These are phyloP conservation scores for Diplolepis rosae DNA, from an alignment of 2,888 invertebrate genomes.

Conservation along the genomic window DNA sequence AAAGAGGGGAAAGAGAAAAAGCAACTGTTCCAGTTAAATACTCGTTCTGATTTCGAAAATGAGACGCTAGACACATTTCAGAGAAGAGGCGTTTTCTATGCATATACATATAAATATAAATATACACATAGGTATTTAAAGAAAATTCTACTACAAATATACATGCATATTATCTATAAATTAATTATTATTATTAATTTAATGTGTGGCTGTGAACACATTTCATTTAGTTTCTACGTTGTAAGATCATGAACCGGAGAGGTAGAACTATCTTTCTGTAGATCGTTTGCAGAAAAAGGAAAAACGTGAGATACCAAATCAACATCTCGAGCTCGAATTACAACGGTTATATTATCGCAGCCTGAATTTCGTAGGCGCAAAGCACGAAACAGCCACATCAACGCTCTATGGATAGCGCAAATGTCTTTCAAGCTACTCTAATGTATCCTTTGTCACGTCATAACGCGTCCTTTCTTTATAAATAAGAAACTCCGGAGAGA, in stretches of 20 bases:
- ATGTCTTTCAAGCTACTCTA: not conserved
- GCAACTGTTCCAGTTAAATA: constrained; percentile 12
- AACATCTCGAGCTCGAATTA: constrained; percentile 29
- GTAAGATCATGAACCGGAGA: constrained; percentile 40
- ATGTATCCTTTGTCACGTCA: not conserved
- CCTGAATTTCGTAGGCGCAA: constrained; percentile 31
- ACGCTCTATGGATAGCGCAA: not conserved
- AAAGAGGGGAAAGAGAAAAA: not conserved
- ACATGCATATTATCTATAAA: constrained; percentile 40
- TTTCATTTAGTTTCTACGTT: constrained; percentile 63
- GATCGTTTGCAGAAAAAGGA: too few species aligned
- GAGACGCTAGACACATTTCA: constrained; percentile 23
- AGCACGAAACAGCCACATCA: constrained; percentile 16
- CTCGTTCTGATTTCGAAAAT: constrained; percentile 24
- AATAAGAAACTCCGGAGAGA: not conserved
- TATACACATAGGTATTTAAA: constrained; percentile 28
- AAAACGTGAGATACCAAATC: constrained; percentile 28
- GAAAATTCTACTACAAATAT: constrained; percentile 35
- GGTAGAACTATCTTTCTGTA: too few species aligned
- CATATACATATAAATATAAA: constrained; percentile 12
- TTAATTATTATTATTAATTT: constrained; percentile 55
- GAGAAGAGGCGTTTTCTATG: constrained; percentile 26
- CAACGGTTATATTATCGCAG: constrained; percentile 23
- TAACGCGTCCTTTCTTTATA: not conserved
- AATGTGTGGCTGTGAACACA: constrained; percentile 74